Base-by-base conservation (phyloP, 2,113 vertebrate genomes). In the Phocoena sinus region DNA sequence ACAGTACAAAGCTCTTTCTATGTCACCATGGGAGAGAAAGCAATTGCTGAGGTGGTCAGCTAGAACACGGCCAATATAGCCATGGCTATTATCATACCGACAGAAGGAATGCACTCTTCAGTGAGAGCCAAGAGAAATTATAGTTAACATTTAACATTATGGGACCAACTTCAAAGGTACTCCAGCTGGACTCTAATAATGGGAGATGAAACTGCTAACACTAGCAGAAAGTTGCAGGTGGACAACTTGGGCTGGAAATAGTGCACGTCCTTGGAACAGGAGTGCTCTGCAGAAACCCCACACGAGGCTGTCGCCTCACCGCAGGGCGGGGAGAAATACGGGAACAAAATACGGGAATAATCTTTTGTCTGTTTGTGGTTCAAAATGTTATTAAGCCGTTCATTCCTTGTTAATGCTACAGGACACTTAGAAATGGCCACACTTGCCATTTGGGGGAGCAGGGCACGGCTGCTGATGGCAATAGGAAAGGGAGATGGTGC, bases 181-280 rank as follows among this genome's bases (percentile, higher is more conserved):
- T 93, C 76, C 98, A 99, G 98, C 98, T 99, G 99, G 97, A 97
- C 85, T 63, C 73, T 97, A 98, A 97, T 80, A 84, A 96, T 10
- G 98, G 97, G 85, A 94, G 98, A 97, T 10, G 97, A 97, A 98
- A 98, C 97, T 79, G 99, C 98, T 98, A 95, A 98, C 97, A 96
- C 12, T 53, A 98, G 98, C 98, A 98, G 92, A 97, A 98, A 97
- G 53, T 9, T 28, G 97, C 99, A 99, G 98, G 98, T 98, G 98
- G 98, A 97, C 96, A 4, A 3, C 17, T 80, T 96, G 85, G 98
- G 97, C 98, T 95, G 93, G 74, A 97, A 95, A 97, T 18, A 96
- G 90, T 17, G 56, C 3, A 36, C 8, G 62, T 96, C 97, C 44
- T 81, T 70, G 0, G 84, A 1, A 23, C 85, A 89, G 96, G 73